Evolutionary conservation across 2,888 invertebrate species (phyloP), one percentile per base, ranked within the genome.

Genomic region (Pimpla rufipes): DNA sequence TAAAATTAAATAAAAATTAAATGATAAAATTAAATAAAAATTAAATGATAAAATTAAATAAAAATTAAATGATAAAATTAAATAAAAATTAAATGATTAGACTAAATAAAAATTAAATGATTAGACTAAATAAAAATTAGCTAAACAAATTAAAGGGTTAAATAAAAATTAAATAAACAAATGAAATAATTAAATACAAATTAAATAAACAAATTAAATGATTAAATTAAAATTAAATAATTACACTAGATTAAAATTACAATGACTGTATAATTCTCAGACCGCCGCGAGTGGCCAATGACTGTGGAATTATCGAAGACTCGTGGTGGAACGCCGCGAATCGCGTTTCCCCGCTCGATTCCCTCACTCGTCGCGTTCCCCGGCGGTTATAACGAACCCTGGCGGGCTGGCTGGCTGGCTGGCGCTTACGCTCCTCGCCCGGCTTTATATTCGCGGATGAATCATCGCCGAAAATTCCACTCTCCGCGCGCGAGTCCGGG

Each of bases 401-500:
- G 5, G 29, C 29, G 29, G n/a, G n/a, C n/a, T n/a, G n/a, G n/a
- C 52, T 29, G 45, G 70, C 66, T n/a, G 2, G 3, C 40, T n/a
- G 42, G 35, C 45, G 16, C 45, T 21, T 2, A 40, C 13, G 8
- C 35, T 11, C 37, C 59, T 10, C 52, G 37, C 70, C 29, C 73
- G 40, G 79, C 74, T 74, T 82, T 79, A 75, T 82, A 75, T 66
- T 79, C 79, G 79, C 70, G 75, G 70, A 71, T 82, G 82, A 82
- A 79, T 82, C 82, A 82, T 82, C 82, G 75, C 70, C 82, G 74
- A 82, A 82, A 82, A 79, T 79, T 82, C 79, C 47, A 47, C 79
- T 55, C 70, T 79, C 74, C 47, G 29, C 29, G 29, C 29, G 29
- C 29, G 55, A 23, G 21, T 55, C 3, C 3, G 55, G 55, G 55